Base-by-base conservation (phyloP, 2,797 vertebrate species). In the Perdix hodgsoniae region DNA sequence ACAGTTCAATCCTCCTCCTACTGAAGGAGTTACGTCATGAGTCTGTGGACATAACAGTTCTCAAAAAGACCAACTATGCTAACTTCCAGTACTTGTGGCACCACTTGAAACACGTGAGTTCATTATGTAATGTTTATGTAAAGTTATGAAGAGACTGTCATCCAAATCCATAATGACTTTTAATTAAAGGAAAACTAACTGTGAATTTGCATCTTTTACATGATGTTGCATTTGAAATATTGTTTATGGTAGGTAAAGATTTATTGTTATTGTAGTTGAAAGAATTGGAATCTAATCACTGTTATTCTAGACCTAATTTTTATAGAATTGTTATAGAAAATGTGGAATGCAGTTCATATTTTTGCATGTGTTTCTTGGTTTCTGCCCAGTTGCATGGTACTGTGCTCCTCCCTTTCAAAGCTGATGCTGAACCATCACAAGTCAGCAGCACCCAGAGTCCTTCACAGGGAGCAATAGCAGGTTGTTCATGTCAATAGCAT, bases 11-110 rank as follows among this genome's bases (percentile, higher is more conserved):
- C 19, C 6, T 73, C 33, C 63, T 72, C 6, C 12, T 86, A 11
- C 33, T 63, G 71, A 61, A 6, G 33, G 10, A 44, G 39, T 5
- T 40, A 4, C 22, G 5, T 74, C 63, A 11, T 16, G 12, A 0
- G 1, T 9, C 26, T 83, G 15, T 40, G 37, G 83, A 57, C 0
- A 0, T 7, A 31, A 31, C 27, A 16, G 11, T 82, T 40, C 27
- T n/a, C 6, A 26, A n/a, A 72, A 74, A 26, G 26, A 17, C 3
- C 35, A 39, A 9, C 24, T 7, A 11, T 81, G 11, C 23, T 33
- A 16, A 14, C 10, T 10, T 19, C 11, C 16, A 50, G 15, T 50
- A 11, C 16, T 81, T 76, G 18, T 0, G 5, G 11, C 31, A 33
- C 22, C 27, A 14, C 10, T 24, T 33, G 31, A 66, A 84, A 79